Evolutionary conservation across 2,797 vertebrate genomes (phyloP), one percentile per base, ranked within the genome.

Genomic region (Austrolebias charrua): DNA sequence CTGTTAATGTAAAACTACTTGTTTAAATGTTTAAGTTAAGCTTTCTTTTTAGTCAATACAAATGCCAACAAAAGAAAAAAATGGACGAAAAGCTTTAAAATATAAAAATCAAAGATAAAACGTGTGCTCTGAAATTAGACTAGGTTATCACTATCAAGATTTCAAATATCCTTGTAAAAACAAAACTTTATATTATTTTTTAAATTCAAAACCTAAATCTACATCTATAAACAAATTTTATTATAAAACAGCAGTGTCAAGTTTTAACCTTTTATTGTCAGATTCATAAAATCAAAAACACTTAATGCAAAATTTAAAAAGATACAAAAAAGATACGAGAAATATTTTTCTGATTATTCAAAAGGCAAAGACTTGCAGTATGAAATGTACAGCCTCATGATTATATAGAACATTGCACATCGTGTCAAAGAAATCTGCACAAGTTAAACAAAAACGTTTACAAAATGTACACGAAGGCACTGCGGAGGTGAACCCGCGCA

Each of bases 321-420:
- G 69, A 63, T 64, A 52, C 38, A 18, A 56, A 57, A 71, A 63
- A 51, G 42, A 74, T 49, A 68, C 55, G 64, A 63, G 28, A 73
- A 46, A 75, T 71, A 66, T n/a, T 68, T 38, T 43, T 14, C 59
- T 50, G 78, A 84, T 60, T 50, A 78, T 69, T 63, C 72, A 80
- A 79, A 79, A 85, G 79, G 71, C 83, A 81, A 83, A 86, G 82
- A 85, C 86, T 89, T 87, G 57, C 67, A 75, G 68, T 81, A 91
- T 86, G 90, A 94, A 94, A 94, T 94, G 88, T 94, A 95, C 94
- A 96, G 90, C 88, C 85, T 92, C 83, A 55, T 82, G 90, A 93
- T 85, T 92, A 89, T 81, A 69, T 76, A 92, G 90, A 92, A 88
- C 93, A 96, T 95, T 95, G 94, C 94, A 97, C 94, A 86, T 92